Conservation (phyloP, 2,113 vertebrate genomes). For the Anguilla rostrata region DNA sequence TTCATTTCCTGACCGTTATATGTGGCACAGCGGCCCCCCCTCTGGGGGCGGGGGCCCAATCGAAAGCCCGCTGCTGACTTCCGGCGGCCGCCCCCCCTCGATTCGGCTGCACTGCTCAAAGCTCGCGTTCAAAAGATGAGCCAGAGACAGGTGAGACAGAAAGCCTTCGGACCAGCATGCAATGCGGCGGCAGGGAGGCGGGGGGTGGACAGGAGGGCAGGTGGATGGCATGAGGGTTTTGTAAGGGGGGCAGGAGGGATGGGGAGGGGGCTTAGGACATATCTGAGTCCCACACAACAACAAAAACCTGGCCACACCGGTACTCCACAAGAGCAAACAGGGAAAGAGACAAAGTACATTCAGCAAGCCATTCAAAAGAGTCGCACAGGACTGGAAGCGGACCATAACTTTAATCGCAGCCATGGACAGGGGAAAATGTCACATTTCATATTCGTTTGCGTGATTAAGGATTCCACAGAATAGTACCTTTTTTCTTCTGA, state of each 20-base stretch:
- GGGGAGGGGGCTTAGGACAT: neutral
- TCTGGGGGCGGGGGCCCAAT: no score
- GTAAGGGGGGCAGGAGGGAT: neutral
- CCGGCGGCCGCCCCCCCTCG: neutral
- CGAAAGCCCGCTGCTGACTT: neutral
- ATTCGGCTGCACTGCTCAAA: neutral
- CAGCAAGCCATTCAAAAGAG: conserved; percentile 77
- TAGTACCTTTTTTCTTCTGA: neutral
- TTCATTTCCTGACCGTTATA: no score
- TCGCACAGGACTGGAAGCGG: conserved; percentile 32
- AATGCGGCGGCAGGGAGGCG: neutral
- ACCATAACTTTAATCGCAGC: neutral
- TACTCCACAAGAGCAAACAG: neutral
- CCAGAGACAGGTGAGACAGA: neutral
- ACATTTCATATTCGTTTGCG: neutral
- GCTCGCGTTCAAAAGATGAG: neutral
- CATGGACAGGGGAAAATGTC: neutral
- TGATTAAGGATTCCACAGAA: neutral
- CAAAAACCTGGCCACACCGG: conserved; percentile 2
- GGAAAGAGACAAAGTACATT: conserved; percentile 57
- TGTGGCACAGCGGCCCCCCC: no score
- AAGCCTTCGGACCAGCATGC: neutral
- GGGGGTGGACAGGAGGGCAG: neutral
- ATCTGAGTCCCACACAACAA: neutral
- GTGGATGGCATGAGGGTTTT: neutral